These are phyloP conservation scores for Lepidotrigona ventralis DNA, from an alignment of 1,140 invertebrate genomes.

Conservation along the genomic window DNA sequence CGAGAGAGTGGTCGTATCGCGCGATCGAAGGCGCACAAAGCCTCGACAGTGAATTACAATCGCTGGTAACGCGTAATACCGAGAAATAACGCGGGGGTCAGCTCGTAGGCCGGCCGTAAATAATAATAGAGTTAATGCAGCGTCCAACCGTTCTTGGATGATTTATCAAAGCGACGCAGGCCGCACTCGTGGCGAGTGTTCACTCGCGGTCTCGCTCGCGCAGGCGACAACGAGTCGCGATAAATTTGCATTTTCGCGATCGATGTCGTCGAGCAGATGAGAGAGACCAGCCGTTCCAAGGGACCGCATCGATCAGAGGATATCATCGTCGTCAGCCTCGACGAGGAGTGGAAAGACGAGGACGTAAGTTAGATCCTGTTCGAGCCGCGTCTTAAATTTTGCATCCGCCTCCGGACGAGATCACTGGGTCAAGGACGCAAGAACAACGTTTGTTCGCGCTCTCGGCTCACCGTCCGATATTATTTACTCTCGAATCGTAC, in stretches of 20 bases:
- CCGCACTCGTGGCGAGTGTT: background rate
- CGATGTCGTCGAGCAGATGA: background rate
- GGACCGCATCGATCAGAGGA: background rate
- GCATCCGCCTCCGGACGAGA: conserved; percentile 24
- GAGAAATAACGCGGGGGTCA: conserved; percentile 61
- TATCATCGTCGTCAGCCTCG: background rate
- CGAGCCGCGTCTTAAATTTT: conserved; percentile 17
- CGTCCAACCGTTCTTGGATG: conserved; percentile 1
- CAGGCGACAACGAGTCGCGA: background rate
- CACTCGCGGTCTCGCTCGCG: background rate
- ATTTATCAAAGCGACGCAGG: conserved; percentile 49
- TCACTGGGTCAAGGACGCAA: conserved; percentile 40
- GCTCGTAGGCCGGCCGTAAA: conserved; percentile 53
- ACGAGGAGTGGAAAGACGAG: background rate
- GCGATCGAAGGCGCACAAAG: conserved; percentile 23
- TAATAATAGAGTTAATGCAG: conserved; percentile 58
- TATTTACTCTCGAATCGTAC: conserved; percentile 34
- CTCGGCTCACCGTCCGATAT: conserved; percentile 3
- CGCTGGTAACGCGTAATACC: conserved; percentile 35
- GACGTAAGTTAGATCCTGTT: background rate
- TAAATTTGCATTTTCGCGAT: conserved; percentile 38
- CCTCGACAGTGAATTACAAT: conserved; percentile 52
- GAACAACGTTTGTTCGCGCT: background rate
- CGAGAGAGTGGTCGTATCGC: conserved; percentile 18
- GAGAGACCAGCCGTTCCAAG: background rate